Conservation (phyloP, 2,797 vertebrate genomes). For the Phrynocephalus vlangalii region DNA sequence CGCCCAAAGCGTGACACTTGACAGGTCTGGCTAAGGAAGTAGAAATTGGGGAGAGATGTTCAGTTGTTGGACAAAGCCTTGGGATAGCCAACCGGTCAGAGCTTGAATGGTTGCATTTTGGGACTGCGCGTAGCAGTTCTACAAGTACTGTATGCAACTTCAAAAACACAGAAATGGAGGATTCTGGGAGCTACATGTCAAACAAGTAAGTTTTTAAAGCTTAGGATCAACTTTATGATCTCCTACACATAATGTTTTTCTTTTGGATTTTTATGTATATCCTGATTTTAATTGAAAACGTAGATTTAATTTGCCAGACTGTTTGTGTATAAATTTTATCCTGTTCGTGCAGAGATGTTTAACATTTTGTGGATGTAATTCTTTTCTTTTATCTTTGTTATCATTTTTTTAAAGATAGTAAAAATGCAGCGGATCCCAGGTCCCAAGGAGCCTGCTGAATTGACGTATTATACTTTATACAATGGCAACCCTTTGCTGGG, state of each 20-base stretch:
- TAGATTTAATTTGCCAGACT: constrained; percentile 9
- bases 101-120: neutral
- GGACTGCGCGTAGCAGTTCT: neutral
- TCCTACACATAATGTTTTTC: neutral
- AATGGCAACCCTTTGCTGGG: constrained; percentile 89
- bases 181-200: neutral
- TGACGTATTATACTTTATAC: constrained; percentile 94
- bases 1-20: too few species aligned
- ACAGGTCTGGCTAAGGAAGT: too few species aligned
- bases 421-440: constrained; percentile 90
- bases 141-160: too few species aligned
- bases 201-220: neutral
- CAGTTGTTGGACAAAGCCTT: neutral
- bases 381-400: constrained; percentile 7
- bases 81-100: neutral
- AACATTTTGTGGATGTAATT: neutral
- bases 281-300: constrained; percentile 4
- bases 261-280: constrained; percentile 4
- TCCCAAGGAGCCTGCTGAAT: constrained; percentile 90
- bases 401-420: constrained; percentile 87
- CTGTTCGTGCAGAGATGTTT: neutral
- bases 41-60: neutral
- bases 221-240: neutral
- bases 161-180: too few species aligned
- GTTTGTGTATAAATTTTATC: constrained; percentile 15